Conservation (phyloP, 2,113 vertebrate species). For the Phylloscopus trochilus region DNA sequence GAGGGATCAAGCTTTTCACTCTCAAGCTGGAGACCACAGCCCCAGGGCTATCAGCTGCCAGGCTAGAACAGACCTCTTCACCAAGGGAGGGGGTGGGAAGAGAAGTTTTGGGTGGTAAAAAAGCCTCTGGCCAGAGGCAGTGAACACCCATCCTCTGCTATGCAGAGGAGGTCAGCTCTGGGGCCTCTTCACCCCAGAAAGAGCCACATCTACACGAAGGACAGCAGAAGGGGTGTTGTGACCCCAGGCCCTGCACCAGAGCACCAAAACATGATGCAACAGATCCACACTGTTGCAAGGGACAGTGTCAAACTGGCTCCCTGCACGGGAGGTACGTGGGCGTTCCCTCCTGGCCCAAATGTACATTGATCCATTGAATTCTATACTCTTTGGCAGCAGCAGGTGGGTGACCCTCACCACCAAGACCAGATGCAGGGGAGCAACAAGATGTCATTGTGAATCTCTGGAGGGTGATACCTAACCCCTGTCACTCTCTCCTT, state of each 20-base stretch:
- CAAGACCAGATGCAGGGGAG: neutral
- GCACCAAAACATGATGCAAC: neutral
- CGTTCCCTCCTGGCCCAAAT: neutral
- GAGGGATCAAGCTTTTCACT: neutral
- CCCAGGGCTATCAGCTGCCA: neutral
- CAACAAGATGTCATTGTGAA: fast-evolving
- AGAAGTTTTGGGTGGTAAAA: neutral
- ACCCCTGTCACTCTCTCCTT: neutral
- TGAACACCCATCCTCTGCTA: neutral
- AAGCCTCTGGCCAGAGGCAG: too few relatives aligned
- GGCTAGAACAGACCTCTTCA: neutral
- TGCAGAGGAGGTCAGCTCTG: neutral
- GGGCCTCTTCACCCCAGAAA: neutral
- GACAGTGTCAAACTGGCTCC: neutral
- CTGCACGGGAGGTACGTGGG: fast-evolving
- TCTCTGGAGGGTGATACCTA: fast-evolving
- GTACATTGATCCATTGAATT: neutral
- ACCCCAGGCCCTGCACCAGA: neutral
- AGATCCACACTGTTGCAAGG: neutral
- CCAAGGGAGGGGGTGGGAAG: neutral
- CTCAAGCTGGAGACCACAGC: neutral
- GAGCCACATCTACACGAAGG: neutral
- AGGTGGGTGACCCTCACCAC: neutral
- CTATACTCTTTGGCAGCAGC: neutral
- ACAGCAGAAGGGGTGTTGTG: fast-evolving